Base-by-base conservation (phyloP, 2,888 invertebrate species). In the Nymphalis polychloros region DNA sequence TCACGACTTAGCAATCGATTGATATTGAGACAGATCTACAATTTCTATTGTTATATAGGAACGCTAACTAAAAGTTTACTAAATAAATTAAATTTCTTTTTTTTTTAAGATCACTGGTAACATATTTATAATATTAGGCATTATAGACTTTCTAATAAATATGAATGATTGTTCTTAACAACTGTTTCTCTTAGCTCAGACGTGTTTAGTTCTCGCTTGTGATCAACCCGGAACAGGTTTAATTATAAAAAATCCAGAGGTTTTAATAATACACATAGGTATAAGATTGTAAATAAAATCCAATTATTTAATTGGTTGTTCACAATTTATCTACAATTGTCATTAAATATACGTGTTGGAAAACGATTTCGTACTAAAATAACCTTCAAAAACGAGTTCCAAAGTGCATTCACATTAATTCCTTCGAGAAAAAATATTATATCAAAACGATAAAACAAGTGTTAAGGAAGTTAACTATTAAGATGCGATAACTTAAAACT, bases 331-430 rank as follows among this genome's bases (percentile, higher is more conserved):
- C 19, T 35, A 57, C 6, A 27, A 20, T 57, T 19, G 10, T 57
- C 7, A 35, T 13, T 19, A 57, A 19, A 57, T 10, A 57, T 19
- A 10, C 8, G 19, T 17, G 8, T n/a, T 19, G 7, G n/a, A n/a
- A 48, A 19, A 41, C 8, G 4, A n/a, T 62, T 41, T 8, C 35
- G 31, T 27, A n/a, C 1, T 46, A 46, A 31, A 19, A 16, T 10
- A 69, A 66, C 63, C 60, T 41, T 63, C 17, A 47, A 19, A 67
- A 72, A 72, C 71, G 52, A 60, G 71, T 49, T 47, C 47, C 63
- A 69, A 64, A 69, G 71, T 69, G 66, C 63, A 62, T 71, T 71
- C 69, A 70, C 70, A 68, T 69, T 70, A 31, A 49, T 31, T 49
- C 13, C 19, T 57, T 35, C 57, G 57, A 35, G 57, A 46, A 49